Base-by-base conservation (phyloP, 2,888 invertebrate genomes). In the Lysandra bellargus region DNA sequence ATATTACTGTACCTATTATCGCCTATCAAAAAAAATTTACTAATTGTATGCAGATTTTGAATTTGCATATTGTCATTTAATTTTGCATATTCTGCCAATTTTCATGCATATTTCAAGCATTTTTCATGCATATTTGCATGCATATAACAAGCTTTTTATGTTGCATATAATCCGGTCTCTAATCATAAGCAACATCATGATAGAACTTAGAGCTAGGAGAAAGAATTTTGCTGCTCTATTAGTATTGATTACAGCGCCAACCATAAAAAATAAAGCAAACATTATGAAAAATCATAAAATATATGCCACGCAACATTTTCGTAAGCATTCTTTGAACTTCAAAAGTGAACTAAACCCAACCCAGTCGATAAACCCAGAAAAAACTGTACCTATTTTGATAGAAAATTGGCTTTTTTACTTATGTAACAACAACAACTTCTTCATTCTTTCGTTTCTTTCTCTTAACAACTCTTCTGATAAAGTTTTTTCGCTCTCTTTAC, bases 401-500 rank as follows among this genome's bases (percentile, higher is more conserved):
- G 7, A 61, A 61, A n/a, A n/a, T 6, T n/a, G 23, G 7, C n/a
- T 23, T 61, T 61, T 57, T 17, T 17, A 57, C 57, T 17, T n/a
- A n/a, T 7, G n/a, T 61, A 61, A 61, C 17, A 61, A 61, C 61
- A 4, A 30, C 30, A 64, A 23, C 23, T 23, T 69, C 14, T 12
- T 64, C 9, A 12, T 96, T 73, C 95, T 92, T 82, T 95, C 95
- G 83, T 92, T 93, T 75, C 92, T 86, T 82, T 92, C 93, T 80
- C 89, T 92, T 76, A 87, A 87, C 64, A 93, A 82, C 81, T 95
- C 95, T 5, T 95, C 93, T 78, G 95, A 90, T 78, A 96, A 86
- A 82, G 92, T 95, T 80, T 94, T 93, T 84, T 97, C 96, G 84
- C 95, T 96, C 82, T 96, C 96, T 80, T 95, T 93, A 37, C 96